phyloP scores from a whole-genome alignment of 2,888 invertebrate species.

The Ochropleura leucogaster region DNA sequence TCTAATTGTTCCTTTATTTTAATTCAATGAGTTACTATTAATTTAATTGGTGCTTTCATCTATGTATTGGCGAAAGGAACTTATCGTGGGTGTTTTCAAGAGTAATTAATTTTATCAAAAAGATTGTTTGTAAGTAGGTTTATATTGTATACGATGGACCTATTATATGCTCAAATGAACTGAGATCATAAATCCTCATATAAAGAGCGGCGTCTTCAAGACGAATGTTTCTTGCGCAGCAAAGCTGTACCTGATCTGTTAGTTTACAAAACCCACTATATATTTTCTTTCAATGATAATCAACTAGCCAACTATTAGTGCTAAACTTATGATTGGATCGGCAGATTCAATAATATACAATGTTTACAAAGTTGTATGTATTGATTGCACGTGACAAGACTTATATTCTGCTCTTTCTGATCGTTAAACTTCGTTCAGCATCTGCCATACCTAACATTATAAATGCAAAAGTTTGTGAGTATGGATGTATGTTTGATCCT shows the following conservation, averaged over 20 bases:
- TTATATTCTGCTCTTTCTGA: not conserved
- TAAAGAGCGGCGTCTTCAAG: not conserved
- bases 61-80: not conserved
- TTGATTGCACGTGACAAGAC: not conserved
- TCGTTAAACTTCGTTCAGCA: not conserved
- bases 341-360: not conserved
- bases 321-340: not conserved
- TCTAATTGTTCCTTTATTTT: not conserved
- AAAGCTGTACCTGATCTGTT: not conserved
- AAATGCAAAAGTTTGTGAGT: too few relatives aligned
- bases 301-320: not conserved
- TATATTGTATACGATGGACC: not conserved
- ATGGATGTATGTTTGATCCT: too few relatives aligned
- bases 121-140: not conserved
- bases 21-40: constrained; percentile 16
- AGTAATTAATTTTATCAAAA: not conserved
- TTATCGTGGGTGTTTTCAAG: constrained; percentile 11
- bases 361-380: not conserved
- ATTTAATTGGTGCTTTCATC: not conserved
- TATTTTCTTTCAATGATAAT: not conserved
- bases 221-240: not conserved
- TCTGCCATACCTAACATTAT: not conserved
- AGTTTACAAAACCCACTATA: not conserved
- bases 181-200: constrained; percentile 1
- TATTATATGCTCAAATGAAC: not conserved